Base-by-base conservation (phyloP, 2,888 invertebrate genomes). In the Ormyrus labotus region DNA sequence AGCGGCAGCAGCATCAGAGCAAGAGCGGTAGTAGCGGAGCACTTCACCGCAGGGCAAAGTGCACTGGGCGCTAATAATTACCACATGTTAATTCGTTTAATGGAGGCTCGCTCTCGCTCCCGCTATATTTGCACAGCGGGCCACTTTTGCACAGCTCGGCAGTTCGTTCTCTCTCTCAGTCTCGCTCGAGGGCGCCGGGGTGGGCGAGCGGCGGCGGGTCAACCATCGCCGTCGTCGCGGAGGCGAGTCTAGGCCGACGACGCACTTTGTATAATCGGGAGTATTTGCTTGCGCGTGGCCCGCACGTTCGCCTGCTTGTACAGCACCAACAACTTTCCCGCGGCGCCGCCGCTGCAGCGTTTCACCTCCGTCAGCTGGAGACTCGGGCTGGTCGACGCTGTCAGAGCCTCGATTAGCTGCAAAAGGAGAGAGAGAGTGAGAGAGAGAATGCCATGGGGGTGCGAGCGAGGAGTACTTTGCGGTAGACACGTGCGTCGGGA, bases 281-380 rank as follows among this genome's bases (percentile, higher is more conserved):
- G 90, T 82, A 95, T 93, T 86, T 95, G 95, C 87, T 96, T 96
- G 48, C 96, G 92, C 0, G 95, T 93, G 0, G 93, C 93, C 63
- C 92, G 91, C 0, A 93, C 86, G 86, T 95, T 95, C 0, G 88
- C 86, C 84, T 95, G 95, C 8, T 90, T 90, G 85, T 93, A 93
- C 84, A 93, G 93, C 8, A 87, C 83, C 53, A 88, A 80, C 50
- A 63, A 70, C 57, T 53, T 74, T 13, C 34, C 53, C 6, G 13
- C 13, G n/a, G 11, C 13, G 10, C 13, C 13, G 10, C 13, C 47
- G 45, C 63, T 11, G 10, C 55, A 73, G 83, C 80, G 82, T 81
- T 83, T 85, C 65, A 76, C 80, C 70, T 83, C 83, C 67, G 82
- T 84, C 80, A 88, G 82, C 72, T 88, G 83, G 78, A 90, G 84